phyloP scores from a whole-genome alignment of 2,113 vertebrate species.

The Hippocampus comes region DNA sequence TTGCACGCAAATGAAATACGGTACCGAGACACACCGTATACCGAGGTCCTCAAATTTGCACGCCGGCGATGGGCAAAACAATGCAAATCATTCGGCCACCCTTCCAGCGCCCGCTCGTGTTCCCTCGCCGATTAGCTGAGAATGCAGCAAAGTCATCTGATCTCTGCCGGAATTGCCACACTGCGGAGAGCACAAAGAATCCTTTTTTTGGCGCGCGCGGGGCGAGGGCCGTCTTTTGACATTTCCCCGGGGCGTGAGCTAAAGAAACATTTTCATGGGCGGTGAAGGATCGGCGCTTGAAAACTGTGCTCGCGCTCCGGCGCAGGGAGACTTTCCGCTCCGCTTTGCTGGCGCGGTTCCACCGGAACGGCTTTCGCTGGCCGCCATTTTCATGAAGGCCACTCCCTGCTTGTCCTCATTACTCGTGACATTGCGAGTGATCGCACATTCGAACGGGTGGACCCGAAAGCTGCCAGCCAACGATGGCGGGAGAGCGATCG shows the following conservation, averaged over 20 bases:
- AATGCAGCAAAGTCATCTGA: slow-evolving; percentile 21
- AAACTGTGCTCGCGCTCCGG: slow-evolving; percentile 13
- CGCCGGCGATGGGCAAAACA: too few relatives aligned
- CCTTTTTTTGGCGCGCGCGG: slow-evolving; percentile 11
- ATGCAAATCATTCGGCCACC: background rate
- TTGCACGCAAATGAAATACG: background rate
- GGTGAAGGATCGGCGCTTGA: slow-evolving; percentile 7
- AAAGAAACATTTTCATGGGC: slow-evolving; percentile 4
- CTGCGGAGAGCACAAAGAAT: slow-evolving; percentile 3
- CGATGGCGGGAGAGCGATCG: too few relatives aligned
- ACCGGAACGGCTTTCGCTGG: too few relatives aligned
- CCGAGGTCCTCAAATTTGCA: too few relatives aligned
- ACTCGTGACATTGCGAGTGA: too few relatives aligned
- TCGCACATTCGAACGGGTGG: too few relatives aligned
- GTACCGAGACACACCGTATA: too few relatives aligned
- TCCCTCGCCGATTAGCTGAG: slow-evolving; percentile 35
- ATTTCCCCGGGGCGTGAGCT: slow-evolving; percentile 4
- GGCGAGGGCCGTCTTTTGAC: slow-evolving; percentile 19
- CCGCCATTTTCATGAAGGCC: too few relatives aligned
- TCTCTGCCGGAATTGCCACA: slow-evolving; percentile 32
- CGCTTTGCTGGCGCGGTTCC: background rate
- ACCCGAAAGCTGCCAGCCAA: too few relatives aligned
- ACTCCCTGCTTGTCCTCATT: too few relatives aligned
- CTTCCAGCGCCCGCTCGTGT: slow-evolving; percentile 34
- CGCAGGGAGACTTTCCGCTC: background rate